A percentile compares a stretch with the other conserved stretches of the same genome.
Conservation (phyloP, 2,113 vertebrate genomes). For the Zapornia atra region DNA sequence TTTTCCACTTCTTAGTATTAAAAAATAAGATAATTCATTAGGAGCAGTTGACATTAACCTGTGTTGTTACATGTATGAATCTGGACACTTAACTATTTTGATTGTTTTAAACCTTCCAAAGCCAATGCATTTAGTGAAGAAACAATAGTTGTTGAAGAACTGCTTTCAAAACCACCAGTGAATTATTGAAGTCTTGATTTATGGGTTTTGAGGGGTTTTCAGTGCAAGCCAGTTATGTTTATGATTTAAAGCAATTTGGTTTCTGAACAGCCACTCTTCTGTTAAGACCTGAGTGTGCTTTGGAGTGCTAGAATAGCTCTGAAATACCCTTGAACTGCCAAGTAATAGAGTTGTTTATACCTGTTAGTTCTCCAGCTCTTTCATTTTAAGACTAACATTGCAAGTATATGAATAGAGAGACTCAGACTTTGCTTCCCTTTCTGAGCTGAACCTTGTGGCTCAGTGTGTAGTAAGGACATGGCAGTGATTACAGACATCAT, state of each 20-base stretch:
- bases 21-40: background rate
- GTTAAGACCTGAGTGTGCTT: background rate
- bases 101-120: background rate
- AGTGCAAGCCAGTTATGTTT: background rate
- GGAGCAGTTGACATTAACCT: background rate
- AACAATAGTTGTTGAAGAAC: background rate
- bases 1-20: background rate
- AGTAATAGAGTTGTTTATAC: background rate
- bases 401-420: background rate
- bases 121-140: background rate
- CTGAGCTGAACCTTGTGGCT: background rate
- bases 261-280: background rate
- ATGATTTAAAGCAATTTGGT: background rate
- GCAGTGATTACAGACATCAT: background rate
- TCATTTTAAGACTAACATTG: fast-evolving
- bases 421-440: background rate
- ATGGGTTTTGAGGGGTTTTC: background rate
- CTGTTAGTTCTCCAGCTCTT: background rate
- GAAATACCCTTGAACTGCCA: background rate
- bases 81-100: background rate
- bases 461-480: background rate
- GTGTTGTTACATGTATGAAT: background rate
- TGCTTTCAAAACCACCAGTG: background rate
- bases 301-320: background rate
- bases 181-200: background rate